Evolutionary conservation across 2,113 vertebrate genomes (phyloP).

Genomic region (Dissostichus mawsoni): DNA sequence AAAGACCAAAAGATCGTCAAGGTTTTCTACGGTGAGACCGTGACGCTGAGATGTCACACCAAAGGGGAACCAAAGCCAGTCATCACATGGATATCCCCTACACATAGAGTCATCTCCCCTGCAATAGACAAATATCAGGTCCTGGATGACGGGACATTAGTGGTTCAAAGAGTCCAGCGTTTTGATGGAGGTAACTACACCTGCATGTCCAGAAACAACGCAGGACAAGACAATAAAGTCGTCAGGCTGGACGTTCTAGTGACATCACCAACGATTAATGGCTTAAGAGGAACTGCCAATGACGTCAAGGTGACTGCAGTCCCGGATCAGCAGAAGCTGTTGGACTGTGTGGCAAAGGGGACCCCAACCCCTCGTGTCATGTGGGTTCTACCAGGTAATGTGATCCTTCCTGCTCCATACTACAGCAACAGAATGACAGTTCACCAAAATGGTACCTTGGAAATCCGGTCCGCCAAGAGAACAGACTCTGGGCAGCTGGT

Average conservation of each 20-base stretch:
- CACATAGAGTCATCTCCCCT: constrained; percentile 81
- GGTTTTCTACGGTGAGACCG: constrained; percentile 87
- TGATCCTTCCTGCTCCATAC: constrained; percentile 90
- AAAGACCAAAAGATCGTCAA: constrained; percentile 69
- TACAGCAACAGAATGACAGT: constrained; percentile 88
- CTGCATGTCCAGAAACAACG: constrained; percentile 85
- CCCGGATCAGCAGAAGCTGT: constrained; percentile 78
- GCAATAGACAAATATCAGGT: constrained; percentile 87
- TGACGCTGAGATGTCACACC: constrained; percentile 83
- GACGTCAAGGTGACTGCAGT: constrained; percentile 79
- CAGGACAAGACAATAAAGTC: constrained; percentile 86
- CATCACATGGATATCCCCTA: constrained; percentile 90
- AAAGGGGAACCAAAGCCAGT: constrained; percentile 86
- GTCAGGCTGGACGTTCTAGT: constrained; percentile 84
- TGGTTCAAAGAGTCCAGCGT: constrained; percentile 89
- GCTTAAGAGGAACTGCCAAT: constrained; percentile 72
- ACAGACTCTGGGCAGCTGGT: constrained; percentile 85
- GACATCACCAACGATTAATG: constrained; percentile 87
- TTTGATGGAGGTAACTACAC: constrained; percentile 94
- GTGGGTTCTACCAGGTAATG: constrained; percentile 92
- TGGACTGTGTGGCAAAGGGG: constrained; percentile 89
- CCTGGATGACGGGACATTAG: constrained; percentile 86
- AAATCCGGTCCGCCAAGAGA: constrained; percentile 83
- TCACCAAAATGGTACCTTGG: constrained; percentile 91
- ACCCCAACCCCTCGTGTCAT: constrained; percentile 85